Evolutionary conservation across 2,113 vertebrate species (phyloP), one percentile per base, ranked within the genome.

Genomic region (Rhinoptilus africanus): DNA sequence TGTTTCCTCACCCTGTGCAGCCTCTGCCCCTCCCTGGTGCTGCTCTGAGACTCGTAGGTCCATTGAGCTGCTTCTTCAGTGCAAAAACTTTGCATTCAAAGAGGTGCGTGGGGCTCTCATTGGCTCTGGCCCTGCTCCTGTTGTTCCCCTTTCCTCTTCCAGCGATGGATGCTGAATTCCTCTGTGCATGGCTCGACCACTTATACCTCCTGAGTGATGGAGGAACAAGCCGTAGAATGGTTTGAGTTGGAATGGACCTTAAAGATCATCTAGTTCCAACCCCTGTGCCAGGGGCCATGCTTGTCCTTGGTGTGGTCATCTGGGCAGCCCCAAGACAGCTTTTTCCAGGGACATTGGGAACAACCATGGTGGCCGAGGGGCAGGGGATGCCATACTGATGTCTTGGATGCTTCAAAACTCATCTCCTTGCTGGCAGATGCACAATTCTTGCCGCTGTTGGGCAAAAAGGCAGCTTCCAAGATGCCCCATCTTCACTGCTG

Each of bases 1-100:
- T 0, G 1, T 43, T 21, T 0, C 30, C 30, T 64, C 30, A 6
- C 16, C 15, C 78, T 15, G 11, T 12, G 13, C 1, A 0, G 32
- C 14, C 37, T 28, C 37, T 35, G 19, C 50, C 9, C 2, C 26
- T 24, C 41, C 8, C 1, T 1, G 8, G 51, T 20, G 20, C 51
- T 57, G 39, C 14, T 19, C 14, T 13, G 4, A 28, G 54, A 23
- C 10, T 3, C 3, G 23, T 17, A 23, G 54, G 23, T 54, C 10
- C 0, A 24, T 12, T 18, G 54, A 41, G 45, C 12, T 48, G 54
- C 43, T 59, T 41, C 28, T 41, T 14, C 54, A 34, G 23, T 1
- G 2, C 63, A 47, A 19, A 11, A 27, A 2, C 45, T 41, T 39
- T 13, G 43, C 10, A 11, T 69, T 69, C 54, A 21, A 9, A 4